phyloP scores from a whole-genome alignment of 2,888 invertebrate species.

The Bibio marci region DNA sequence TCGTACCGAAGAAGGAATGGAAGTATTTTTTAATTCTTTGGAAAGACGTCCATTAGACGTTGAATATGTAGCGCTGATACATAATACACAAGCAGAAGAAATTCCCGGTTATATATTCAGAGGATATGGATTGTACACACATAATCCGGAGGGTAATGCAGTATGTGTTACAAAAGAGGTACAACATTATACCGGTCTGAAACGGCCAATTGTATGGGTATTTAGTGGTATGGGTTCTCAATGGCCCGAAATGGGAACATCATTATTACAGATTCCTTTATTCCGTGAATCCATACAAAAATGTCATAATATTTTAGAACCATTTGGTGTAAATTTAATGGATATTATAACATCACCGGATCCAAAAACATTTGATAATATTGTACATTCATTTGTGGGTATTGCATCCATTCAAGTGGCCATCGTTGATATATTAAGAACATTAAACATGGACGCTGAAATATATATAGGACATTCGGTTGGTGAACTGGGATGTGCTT shows the following conservation, averaged over 20 bases:
- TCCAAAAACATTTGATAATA: conserved; percentile 42
- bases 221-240: conserved; percentile 88
- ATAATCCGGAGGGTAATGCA: conserved; percentile 12
- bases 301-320: conserved; percentile 37
- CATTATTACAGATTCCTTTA: conserved; percentile 53
- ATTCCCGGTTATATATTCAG: conserved; percentile 52
- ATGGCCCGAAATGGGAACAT: conserved; percentile 69
- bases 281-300: conserved; percentile 52
- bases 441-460: conserved; percentile 46
- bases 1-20: conserved; percentile 60
- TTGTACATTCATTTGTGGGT: conserved; percentile 52
- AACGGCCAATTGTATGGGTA: conserved; percentile 68
- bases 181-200: conserved; percentile 41
- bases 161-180: conserved; percentile 32
- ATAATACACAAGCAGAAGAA: conserved; percentile 38
- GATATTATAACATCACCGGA: conserved; percentile 45
- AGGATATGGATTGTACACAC: conserved; percentile 44
- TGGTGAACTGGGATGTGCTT: conserved; percentile 88
- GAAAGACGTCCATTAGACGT: conserved; percentile 41
- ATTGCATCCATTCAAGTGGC: conserved; percentile 52
- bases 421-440: conserved; percentile 41
- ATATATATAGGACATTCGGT: conserved; percentile 79
- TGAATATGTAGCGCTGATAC: conserved; percentile 41
- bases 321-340: conserved; percentile 44
- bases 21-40: conserved; percentile 43